A percentile compares a stretch with the other conserved stretches of the same genome.
Conservation (phyloP, 2,113 vertebrate species). For the Suricata suricatta region DNA sequence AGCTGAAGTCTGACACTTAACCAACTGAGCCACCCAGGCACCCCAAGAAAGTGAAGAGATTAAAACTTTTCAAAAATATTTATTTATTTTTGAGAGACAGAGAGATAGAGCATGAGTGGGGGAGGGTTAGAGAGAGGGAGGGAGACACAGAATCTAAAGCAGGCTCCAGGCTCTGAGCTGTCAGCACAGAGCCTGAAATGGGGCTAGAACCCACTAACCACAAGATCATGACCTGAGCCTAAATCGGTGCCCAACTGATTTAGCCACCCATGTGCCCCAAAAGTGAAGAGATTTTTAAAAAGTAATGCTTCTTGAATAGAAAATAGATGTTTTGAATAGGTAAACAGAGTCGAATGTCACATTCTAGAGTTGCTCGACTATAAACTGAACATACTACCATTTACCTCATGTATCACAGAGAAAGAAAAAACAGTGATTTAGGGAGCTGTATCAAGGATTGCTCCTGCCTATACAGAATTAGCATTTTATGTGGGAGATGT, state of each 20-base stretch:
- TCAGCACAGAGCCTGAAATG: too few species aligned
- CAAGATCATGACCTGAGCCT: too few species aligned
- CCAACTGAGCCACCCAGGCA: too few species aligned
- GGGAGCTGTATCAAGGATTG: neutral
- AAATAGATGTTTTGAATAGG: slow-evolving; percentile 4
- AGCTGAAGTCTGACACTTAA: too few species aligned
- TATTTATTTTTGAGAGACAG: too few species aligned
- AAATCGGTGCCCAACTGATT: too few species aligned
- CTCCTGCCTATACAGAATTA: neutral
- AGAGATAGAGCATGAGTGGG: too few species aligned
- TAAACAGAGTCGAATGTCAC: neutral
- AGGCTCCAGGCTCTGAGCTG: too few species aligned
- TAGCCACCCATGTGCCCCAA: too few species aligned
- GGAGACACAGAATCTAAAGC: too few species aligned
- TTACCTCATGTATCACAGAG: neutral
- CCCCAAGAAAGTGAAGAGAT: neutral
- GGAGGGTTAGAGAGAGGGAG: too few species aligned
- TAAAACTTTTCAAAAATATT: neutral
- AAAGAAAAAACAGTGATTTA: neutral
- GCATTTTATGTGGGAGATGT: neutral
- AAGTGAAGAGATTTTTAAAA: neutral
- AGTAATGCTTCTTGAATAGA: neutral
- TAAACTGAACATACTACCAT: neutral
- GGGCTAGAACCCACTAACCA: too few species aligned
- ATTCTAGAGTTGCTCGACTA: neutral